Evolutionary conservation across 2,113 vertebrate genomes (phyloP).

Genomic region (Crotophaga sulcirostris): DNA sequence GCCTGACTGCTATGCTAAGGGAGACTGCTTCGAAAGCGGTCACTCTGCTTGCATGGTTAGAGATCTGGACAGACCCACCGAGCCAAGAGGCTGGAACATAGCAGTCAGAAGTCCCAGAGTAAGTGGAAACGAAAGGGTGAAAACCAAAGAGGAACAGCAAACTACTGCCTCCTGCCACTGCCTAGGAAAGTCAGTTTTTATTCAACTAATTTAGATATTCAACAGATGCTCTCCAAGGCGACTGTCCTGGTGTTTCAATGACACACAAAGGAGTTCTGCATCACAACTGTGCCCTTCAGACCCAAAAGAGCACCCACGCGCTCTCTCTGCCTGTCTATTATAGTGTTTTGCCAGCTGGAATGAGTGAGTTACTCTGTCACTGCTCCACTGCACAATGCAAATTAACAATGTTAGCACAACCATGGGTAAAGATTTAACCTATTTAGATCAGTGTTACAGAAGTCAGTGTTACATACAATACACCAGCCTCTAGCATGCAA

Average conservation of each 20-base stretch:
- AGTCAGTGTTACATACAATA: background rate
- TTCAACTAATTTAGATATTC: background rate
- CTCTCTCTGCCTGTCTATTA: background rate
- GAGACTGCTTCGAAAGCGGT: background rate
- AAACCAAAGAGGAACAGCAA: background rate
- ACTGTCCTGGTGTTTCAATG: background rate
- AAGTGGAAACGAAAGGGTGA: background rate
- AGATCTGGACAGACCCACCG: background rate
- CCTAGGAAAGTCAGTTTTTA: background rate
- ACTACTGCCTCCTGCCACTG: background rate
- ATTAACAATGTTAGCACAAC: background rate
- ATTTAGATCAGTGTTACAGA: background rate
- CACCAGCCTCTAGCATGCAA: background rate
- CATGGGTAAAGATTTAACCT: background rate
- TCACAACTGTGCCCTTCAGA: background rate
- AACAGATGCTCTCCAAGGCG: fast-evolving
- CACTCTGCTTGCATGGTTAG: background rate
- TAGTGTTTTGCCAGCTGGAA: background rate
- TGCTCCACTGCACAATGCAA: background rate
- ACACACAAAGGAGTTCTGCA: background rate
- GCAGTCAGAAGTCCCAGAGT: background rate
- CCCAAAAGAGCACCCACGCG: fast-evolving
- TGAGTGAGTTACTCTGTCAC: background rate
- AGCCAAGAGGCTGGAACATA: background rate
- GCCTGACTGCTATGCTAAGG: too few relatives aligned